Evolutionary conservation across 2,888 invertebrate species (phyloP).

Genomic region (Atherix ibis): DNA sequence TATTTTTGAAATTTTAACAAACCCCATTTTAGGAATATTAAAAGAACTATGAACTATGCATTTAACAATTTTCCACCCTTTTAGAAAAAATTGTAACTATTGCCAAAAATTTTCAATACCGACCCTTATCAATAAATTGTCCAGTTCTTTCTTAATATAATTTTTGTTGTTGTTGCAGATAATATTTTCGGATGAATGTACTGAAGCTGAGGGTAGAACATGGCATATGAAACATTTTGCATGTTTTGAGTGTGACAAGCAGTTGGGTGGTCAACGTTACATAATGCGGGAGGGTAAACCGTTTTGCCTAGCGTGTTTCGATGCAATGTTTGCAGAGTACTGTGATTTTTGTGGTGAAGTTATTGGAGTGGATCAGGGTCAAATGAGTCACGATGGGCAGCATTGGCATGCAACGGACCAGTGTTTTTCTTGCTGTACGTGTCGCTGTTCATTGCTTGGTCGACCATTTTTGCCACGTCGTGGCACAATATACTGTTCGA

Average conservation of each 20-base stretch:
- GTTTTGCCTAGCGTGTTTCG: conserved; percentile 89
- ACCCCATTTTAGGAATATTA: too few relatives aligned
- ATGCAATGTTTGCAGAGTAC: conserved; percentile 89
- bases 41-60: too few relatives aligned
- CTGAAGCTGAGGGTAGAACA: conserved; percentile 96
- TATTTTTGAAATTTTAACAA: too few relatives aligned
- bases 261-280: conserved; percentile 86
- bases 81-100: too few relatives aligned
- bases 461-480: conserved; percentile 82
- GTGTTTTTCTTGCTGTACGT: conserved; percentile 91
- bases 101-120: too few relatives aligned
- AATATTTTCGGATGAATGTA: conserved; percentile 79
- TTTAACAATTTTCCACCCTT: too few relatives aligned
- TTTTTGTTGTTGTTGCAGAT: too few relatives aligned
- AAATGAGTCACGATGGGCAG: conserved; percentile 96
- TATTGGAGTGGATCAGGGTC: conserved; percentile 92
- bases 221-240: conserved; percentile 99
- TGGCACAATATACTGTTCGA: conserved; percentile 89
- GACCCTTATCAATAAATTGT: too few relatives aligned
- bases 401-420: conserved; percentile 95
- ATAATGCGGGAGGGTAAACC: conserved; percentile 92
- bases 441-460: conserved; percentile 55
- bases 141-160: too few relatives aligned
- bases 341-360: conserved; percentile 94
- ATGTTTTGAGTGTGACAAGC: conserved; percentile 85